Evolutionary conservation across 2,888 invertebrate species (phyloP), one percentile per base, ranked within the genome.

Genomic region (Crocallis elinguaria): DNA sequence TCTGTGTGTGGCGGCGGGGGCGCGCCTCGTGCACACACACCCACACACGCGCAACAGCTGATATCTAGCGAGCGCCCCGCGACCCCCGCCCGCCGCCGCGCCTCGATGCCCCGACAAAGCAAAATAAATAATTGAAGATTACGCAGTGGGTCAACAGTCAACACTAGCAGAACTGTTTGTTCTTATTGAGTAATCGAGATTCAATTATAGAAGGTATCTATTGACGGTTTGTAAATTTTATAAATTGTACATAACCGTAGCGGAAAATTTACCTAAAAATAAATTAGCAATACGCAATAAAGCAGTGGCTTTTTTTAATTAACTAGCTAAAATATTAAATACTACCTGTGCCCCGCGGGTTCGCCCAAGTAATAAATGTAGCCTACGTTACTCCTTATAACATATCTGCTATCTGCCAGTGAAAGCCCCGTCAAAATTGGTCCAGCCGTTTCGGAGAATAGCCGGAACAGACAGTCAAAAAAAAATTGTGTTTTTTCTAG

Each of bases 1-100:
- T 4, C 32, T 14, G 64, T 46, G 66, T 53, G 64, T 50, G 57
- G 45, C 55, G 49, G 71, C 59, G 71, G 72, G 67, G 72, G 75
- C 67, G 73, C 71, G 73, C 63, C 67, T 53, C 54, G 63, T 62
- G 44, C 59, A 23, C 49, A 64, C 66, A 53, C 73, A 58, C 62
- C 29, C 69, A 53, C 69, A 49, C 67, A 44, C 64, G 61, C 66
- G 57, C 68, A 60, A 59, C 80, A 81, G 79, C 81, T 79, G 83
- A 74, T 68, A 66, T 59, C 69, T 14, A 29, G 38, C 23, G 13
- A n/a, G 46, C 17, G 13, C 35, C 16, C 49, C 21, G 17, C 38
- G 9, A 44, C 36, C n/a, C 32, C 39, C 38, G 21, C 27, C 21
- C 7, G 17, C 36, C 39, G 33, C 9, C 19, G 27, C 4, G 39